Evolutionary conservation across 2,797 vertebrate species (phyloP).

Genomic region (Chaunax sp.): DNA sequence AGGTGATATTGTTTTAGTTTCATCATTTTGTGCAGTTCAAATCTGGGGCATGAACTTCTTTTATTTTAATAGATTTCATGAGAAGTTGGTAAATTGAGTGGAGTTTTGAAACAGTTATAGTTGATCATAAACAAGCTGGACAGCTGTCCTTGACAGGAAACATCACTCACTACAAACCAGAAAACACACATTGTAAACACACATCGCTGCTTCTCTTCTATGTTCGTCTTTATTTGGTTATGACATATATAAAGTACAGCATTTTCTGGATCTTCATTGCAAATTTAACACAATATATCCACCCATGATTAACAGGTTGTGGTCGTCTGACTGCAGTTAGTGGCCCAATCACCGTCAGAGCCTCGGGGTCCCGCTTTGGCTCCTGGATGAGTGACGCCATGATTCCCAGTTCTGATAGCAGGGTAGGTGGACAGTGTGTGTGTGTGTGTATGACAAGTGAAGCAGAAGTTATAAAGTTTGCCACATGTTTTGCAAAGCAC

Average conservation of each 20-base stretch:
- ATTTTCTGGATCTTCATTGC: not conserved
- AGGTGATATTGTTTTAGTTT: no score
- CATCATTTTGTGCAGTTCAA: no score
- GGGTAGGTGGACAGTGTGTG: slow-evolving; percentile 81
- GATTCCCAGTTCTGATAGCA: slow-evolving; percentile 91
- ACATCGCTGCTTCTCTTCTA: not conserved
- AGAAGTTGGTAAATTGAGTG: slow-evolving; percentile 2
- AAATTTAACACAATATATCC: not conserved
- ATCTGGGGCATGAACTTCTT: no score
- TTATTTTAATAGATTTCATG: not conserved
- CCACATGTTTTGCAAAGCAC: not conserved
- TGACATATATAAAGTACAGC: not conserved
- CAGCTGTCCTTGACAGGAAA: slow-evolving; percentile 7
- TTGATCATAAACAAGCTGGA: slow-evolving; percentile 18
- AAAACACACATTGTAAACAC: slow-evolving; percentile 3
- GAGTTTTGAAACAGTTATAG: slow-evolving; percentile 2
- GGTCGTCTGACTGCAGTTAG: slow-evolving; percentile 92
- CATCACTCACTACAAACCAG: not conserved
- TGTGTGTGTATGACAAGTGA: slow-evolving; percentile 6
- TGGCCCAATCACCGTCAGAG: slow-evolving; percentile 91
- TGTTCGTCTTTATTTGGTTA: not conserved
- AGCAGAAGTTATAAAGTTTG: slow-evolving; percentile 21
- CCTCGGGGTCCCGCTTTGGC: slow-evolving; percentile 94
- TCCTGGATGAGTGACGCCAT: slow-evolving; percentile 97
- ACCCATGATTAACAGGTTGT: slow-evolving; percentile 83